These are phyloP conservation scores for Eupithecia insigniata DNA, from an alignment of 2,888 invertebrate species.

Conservation along the genomic window DNA sequence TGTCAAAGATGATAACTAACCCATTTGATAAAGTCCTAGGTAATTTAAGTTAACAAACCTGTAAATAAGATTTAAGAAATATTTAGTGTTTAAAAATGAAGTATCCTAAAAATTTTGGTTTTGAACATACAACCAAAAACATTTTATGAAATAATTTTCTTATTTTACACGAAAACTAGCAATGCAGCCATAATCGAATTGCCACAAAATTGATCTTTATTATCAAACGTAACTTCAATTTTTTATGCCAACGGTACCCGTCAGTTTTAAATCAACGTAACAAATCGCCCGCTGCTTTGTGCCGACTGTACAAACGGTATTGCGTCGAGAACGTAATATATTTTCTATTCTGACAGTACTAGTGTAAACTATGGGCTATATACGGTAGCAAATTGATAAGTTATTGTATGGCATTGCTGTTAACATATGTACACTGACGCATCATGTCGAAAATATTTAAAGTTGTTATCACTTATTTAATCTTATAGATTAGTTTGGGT, in stretches of 20 bases:
- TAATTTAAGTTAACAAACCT: too few species aligned
- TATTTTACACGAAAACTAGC: background rate
- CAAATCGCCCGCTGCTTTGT: conserved; percentile 69
- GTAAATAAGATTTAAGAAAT: too few species aligned
- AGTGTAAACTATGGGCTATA: conserved; percentile 41
- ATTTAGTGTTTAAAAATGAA: too few species aligned
- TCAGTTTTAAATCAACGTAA: conserved; percentile 72
- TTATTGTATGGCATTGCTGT: conserved; percentile 36
- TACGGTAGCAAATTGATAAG: conserved; percentile 43
- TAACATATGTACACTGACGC: conserved; percentile 2
- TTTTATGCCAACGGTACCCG: conserved; percentile 58
- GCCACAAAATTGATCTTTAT: background rate
- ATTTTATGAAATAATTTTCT: background rate
- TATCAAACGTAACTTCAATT: conserved; percentile 3
- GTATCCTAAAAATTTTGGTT: too few species aligned
- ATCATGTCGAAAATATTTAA: background rate
- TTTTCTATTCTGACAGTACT: conserved; percentile 69
- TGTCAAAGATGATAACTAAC: too few species aligned
- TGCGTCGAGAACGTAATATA: conserved; percentile 69
- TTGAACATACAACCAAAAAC: too few species aligned
- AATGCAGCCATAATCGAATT: too few species aligned
- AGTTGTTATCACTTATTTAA: background rate
- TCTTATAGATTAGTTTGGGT: background rate
- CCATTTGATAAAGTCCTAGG: too few species aligned
- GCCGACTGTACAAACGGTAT: conserved; percentile 64